phyloP scores from a whole-genome alignment of 2,888 invertebrate species.

The Eilema sororculum region DNA sequence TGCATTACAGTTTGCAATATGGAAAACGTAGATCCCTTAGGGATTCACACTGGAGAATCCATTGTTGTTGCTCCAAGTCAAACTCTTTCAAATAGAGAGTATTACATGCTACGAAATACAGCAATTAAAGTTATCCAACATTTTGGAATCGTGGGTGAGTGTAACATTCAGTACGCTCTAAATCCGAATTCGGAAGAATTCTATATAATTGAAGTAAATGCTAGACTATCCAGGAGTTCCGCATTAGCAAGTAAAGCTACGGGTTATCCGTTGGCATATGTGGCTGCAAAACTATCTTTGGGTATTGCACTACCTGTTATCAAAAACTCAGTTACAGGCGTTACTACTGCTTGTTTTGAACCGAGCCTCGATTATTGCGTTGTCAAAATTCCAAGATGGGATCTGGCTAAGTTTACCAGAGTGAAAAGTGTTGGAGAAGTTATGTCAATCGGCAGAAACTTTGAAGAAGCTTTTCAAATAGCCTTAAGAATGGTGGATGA shows the following conservation, averaged over 20 bases:
- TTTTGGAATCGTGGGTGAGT: constrained; percentile 98
- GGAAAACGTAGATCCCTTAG: constrained; percentile 99
- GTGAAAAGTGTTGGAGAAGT: constrained; percentile 99
- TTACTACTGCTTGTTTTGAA: constrained; percentile 99
- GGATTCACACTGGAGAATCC: constrained; percentile 99
- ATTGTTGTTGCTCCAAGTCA: constrained; percentile 99
- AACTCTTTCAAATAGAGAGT: constrained; percentile 97
- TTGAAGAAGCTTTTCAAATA: constrained; percentile 99
- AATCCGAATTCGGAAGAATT: constrained; percentile 96
- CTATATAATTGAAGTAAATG: constrained; percentile 98
- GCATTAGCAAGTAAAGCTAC: constrained; percentile 99
- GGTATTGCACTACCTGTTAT: constrained; percentile 95
- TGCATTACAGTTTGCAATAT: constrained; percentile 99
- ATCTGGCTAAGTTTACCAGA: constrained; percentile 96
- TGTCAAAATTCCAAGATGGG: constrained; percentile 99
- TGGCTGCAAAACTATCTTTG: constrained; percentile 98
- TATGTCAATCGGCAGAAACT: constrained; percentile 99
- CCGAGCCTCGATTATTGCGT: constrained; percentile 99
- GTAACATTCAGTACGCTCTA: constrained; percentile 99
- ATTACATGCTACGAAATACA: constrained; percentile 97
- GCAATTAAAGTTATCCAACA: constrained; percentile 98
- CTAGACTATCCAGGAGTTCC: constrained; percentile 98
- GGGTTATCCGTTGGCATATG: constrained; percentile 99
- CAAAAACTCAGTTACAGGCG: constrained; percentile 96
- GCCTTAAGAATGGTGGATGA: constrained; percentile 99